phyloP scores from a whole-genome alignment of 2,888 invertebrate genomes.

The Drosophila phalerata region DNA sequence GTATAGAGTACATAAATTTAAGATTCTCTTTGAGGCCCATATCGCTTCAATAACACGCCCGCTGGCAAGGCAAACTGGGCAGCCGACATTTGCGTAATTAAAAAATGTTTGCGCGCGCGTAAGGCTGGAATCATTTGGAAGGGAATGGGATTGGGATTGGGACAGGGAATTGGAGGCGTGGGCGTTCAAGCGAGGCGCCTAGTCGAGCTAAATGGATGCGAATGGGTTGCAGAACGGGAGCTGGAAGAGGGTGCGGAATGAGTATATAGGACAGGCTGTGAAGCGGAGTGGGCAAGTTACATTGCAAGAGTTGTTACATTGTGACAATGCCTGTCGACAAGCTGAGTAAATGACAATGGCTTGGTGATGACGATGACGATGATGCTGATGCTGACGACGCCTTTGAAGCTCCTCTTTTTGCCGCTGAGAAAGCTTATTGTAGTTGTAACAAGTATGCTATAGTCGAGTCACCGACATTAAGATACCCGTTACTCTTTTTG shows the following conservation, averaged over 20 bases:
- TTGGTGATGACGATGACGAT: conserved; percentile 22
- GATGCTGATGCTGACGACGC: conserved; percentile 25
- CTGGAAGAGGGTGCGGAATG: conserved; percentile 7
- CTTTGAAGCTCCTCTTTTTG: conserved; percentile 47
- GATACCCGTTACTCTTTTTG: neutral
- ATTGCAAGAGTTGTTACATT: conserved; percentile 74
- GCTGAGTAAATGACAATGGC: conserved; percentile 79
- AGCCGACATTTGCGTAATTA: conserved; percentile 81
- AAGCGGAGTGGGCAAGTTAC: conserved; percentile 40
- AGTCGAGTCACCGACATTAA: neutral
- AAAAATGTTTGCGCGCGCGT: conserved; percentile 80
- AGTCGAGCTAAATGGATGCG: conserved; percentile 31
- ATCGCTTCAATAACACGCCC: conserved; percentile 77
- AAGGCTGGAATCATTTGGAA: conserved; percentile 67
- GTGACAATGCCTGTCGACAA: conserved; percentile 79
- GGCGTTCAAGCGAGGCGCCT: conserved; percentile 71
- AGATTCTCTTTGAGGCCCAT: conserved; percentile 55
- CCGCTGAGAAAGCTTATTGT: conserved; percentile 29
- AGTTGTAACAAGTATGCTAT: conserved; percentile 35
- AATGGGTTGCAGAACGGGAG: conserved; percentile 10
- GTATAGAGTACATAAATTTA: conserved; percentile 54
- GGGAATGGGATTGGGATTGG: conserved; percentile 40
- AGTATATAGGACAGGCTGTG: conserved; percentile 15
- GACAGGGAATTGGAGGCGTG: conserved; percentile 57
- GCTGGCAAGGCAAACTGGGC: conserved; percentile 66